Base-by-base conservation (phyloP, 2,797 vertebrate species). In the Phrynocephalus vlangalii region DNA sequence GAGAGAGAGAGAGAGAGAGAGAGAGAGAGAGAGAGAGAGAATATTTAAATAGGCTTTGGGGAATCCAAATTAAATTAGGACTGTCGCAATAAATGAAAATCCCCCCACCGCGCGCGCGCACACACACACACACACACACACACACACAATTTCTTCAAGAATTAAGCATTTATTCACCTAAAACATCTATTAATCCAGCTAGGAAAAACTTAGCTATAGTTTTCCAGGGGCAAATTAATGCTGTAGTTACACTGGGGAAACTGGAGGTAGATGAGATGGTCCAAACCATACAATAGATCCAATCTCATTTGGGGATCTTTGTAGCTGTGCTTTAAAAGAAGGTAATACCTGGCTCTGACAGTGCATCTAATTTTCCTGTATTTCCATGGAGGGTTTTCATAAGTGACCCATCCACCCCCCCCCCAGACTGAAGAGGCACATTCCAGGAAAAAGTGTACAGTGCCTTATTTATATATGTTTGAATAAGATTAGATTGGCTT, bases 51-150 rank as follows among this genome's bases (percentile, higher is more conserved):
- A 84, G 38, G 22, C 13, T 84, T 6, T 75, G 50, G 52, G 22
- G 26, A 18, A 33, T 15, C 20, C 22, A 73, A 33, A 44, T 28
- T 63, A 24, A 50, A 10, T 63, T 16, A 22, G 13, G 50, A 22
- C 50, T 13, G 5, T n/a, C 10, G 44, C 26, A 71, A 26, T 18
- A 18, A 44, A 10, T 5, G 18, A 82, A 5, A 33, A 11, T 15
- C 8, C 3, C 20, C 6, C 28, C 18, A n/a, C n/a, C 3, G 5
- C 6, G 6, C 24, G 13, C 52, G 1, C 24, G 1, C 6, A 9
- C 6, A 10, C 3, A 30, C 33, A 33, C 33, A 33, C 33, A 33
- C 33, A 33, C 3, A 10, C 6, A 15, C 24, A 56, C 52, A 10
- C 24, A 3, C 6, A 9, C 6, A 10, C 1, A 30, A 75, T 84